Evolutionary conservation across 2,888 invertebrate genomes (phyloP).

Genomic region (Meliscaeva auricollis): DNA sequence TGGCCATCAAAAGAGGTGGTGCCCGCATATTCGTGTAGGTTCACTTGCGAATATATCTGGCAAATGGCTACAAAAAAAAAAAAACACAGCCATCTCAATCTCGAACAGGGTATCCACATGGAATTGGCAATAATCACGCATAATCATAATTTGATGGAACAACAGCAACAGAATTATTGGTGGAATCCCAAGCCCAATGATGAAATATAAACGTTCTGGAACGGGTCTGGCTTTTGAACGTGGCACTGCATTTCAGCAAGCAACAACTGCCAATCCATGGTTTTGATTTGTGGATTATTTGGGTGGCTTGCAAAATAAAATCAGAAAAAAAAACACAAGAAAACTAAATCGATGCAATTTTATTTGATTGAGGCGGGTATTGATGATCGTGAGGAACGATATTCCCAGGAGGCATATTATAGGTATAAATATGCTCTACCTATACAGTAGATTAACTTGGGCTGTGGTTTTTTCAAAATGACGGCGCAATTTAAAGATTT

Average conservation of each 20-base stretch:
- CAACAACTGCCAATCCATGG: slow-evolving; percentile 64
- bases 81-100: slow-evolving; percentile 56
- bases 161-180: slow-evolving; percentile 57
- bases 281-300: slow-evolving; percentile 74
- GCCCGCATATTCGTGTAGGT: slow-evolving; percentile 52
- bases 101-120: slow-evolving; percentile 45
- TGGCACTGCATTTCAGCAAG: slow-evolving; percentile 40
- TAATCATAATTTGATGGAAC: slow-evolving; percentile 67
- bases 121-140: slow-evolving; percentile 76
- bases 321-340: background rate
- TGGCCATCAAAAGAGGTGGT: slow-evolving; percentile 53
- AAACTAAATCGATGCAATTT: slow-evolving; percentile 29
- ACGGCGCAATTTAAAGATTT: background rate
- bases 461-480: background rate
- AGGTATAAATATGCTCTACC: background rate
- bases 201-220: slow-evolving; percentile 44
- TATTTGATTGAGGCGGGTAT: slow-evolving; percentile 37
- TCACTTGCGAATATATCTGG: slow-evolving; percentile 44
- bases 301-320: slow-evolving; percentile 33
- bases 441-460: background rate
- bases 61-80: slow-evolving; percentile 63
- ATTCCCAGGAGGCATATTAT: slow-evolving; percentile 31
- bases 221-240: slow-evolving; percentile 17
- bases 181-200: slow-evolving; percentile 30
- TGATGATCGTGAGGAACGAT: slow-evolving; percentile 47